Evolutionary conservation across 2,113 vertebrate species (phyloP).

Genomic region (Grantiella picta): DNA sequence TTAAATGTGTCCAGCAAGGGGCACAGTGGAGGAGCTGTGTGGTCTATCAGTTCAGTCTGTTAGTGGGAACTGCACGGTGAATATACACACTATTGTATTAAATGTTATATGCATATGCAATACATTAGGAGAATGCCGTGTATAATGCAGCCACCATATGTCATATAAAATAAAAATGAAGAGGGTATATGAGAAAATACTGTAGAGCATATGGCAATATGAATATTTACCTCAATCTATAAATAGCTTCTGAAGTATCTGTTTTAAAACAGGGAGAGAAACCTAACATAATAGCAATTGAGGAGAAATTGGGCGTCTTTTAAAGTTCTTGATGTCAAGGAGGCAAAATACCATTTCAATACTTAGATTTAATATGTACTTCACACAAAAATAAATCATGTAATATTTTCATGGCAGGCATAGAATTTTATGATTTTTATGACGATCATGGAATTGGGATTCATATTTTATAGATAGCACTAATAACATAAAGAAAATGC

Average conservation of each 20-base stretch:
- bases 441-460: conserved; percentile 74
- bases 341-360: conserved; percentile 56
- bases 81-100: not conserved
- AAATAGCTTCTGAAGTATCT: conserved; percentile 52
- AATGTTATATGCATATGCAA: conserved; percentile 4
- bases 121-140: conserved; percentile 11
- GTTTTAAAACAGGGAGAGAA: conserved; percentile 59
- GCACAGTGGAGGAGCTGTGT: not conserved
- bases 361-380: conserved; percentile 64
- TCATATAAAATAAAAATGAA: conserved; percentile 66
- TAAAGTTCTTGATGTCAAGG: conserved; percentile 63
- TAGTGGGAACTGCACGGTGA: not conserved
- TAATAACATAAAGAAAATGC: conserved; percentile 73
- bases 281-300: conserved; percentile 56
- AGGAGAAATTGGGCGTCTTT: conserved; percentile 43
- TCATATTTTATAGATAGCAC: conserved; percentile 75
- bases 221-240: conserved; percentile 62
- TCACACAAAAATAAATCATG: conserved; percentile 75
- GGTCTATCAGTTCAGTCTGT: not conserved
- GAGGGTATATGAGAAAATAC: conserved; percentile 29
- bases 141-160: conserved; percentile 41
- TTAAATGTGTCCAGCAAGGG: not conserved
- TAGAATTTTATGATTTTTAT: conserved; percentile 82
- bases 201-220: conserved; percentile 49
- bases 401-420: conserved; percentile 75